Evolutionary conservation across 2,113 vertebrate genomes (phyloP), one percentile per base, ranked within the genome.

Genomic region (Helogale parvula): DNA sequence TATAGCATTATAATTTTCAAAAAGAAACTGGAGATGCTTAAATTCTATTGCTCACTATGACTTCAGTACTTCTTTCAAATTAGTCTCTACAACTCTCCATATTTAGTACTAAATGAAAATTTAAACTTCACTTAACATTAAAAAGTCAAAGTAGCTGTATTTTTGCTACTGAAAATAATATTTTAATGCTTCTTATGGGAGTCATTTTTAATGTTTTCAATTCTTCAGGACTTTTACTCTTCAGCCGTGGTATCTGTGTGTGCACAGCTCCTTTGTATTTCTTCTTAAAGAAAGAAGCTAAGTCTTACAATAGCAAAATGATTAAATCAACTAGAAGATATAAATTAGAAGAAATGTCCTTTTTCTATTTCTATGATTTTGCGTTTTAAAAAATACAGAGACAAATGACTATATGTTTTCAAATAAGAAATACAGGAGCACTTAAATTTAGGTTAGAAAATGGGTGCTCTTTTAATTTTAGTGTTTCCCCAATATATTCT

Each of bases 121-220:
- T 86, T 98, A 97, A 96, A 90, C 96, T 90, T 96, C 86, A 97
- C 68, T 98, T 98, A 97, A 97, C 83, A 94, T 91, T 98, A 88
- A 89, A 96, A 97, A 60, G 76, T 88, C 25, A 41, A 87, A 74
- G 12, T 74, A 69, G n/a, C 31, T 66, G 33, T 94, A 81, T 81
- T 98, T 98, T 93, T 97, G 74, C 94, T 96, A 68, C 52, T 50
- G 38, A 91, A 93, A 98, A 95, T 23, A 79, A 52, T 52, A 33
- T 52, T 52, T 79, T 52, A 96, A 96, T 95, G 66, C 45, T 81
- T 77, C 50, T 74, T 57, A 69, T 60, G 29, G 23, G 4, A 89
- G 8, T 35, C 23, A 76, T 29, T 90, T 86, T 77, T 65, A 41
- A 88, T 33, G n/a, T 84, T 82, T 79, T 88, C 38, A 76, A 41